A percentile compares a stretch with the other conserved stretches of the same genome.
phyloP scores from a whole-genome alignment of 1,140 invertebrate genomes.

The Drosophila lini region DNA sequence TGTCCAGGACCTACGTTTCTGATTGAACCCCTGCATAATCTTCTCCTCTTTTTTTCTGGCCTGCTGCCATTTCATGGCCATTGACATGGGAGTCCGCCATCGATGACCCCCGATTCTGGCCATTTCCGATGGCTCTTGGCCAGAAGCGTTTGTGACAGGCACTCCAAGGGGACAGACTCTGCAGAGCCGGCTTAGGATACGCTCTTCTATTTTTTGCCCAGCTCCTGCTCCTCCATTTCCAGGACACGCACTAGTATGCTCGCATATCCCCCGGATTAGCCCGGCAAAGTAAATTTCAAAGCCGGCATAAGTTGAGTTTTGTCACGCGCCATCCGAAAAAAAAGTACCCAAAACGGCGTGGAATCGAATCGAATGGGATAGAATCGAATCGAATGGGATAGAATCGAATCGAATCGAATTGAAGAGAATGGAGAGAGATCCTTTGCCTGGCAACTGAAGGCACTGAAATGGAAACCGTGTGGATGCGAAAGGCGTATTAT shows the following conservation, averaged over 20 bases:
- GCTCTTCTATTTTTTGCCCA: not conserved
- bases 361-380: slow-evolving; percentile 30
- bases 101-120: slow-evolving; percentile 36
- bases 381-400: slow-evolving; percentile 15
- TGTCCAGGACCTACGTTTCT: slow-evolving; percentile 5
- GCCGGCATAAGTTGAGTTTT: slow-evolving; percentile 75
- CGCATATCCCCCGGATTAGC: slow-evolving; percentile 56
- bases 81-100: slow-evolving; percentile 39
- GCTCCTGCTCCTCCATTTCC: not conserved
- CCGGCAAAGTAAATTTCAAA: slow-evolving; percentile 57
- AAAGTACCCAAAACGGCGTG: slow-evolving; percentile 43
- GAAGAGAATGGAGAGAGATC: slow-evolving; percentile 17
- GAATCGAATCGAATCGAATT: slow-evolving; percentile 15
- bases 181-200: slow-evolving; percentile 53
- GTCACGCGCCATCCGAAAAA: slow-evolving; percentile 53
- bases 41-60: not conserved
- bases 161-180: slow-evolving; percentile 16
- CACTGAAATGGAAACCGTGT: slow-evolving; percentile 51
- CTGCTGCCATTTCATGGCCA: slow-evolving; percentile 24
- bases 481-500: slow-evolving; percentile 62
- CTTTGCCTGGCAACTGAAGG: slow-evolving; percentile 16
- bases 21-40: slow-evolving; percentile 19
- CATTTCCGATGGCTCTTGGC: slow-evolving; percentile 42
- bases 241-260: slow-evolving; percentile 17
- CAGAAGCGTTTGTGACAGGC: slow-evolving; percentile 56